Conservation (phyloP, 2,797 vertebrate species). For the Rhynchotus rufescens region DNA sequence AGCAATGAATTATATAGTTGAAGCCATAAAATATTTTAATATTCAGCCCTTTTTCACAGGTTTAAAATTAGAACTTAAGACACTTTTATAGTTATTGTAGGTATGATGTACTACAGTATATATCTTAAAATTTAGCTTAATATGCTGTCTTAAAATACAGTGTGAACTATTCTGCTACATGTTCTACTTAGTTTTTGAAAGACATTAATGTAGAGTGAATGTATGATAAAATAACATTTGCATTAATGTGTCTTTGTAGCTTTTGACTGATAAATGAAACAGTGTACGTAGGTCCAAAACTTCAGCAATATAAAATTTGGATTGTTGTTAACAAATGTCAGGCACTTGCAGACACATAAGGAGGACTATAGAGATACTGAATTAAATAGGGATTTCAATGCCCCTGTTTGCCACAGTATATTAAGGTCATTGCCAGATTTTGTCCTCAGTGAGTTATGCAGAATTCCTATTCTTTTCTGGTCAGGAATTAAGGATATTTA, state of each 20-base stretch:
- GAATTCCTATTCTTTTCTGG: neutral
- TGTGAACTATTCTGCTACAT: neutral
- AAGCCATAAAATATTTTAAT: neutral
- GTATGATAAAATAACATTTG: neutral
- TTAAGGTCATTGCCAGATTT: neutral
- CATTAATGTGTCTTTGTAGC: neutral
- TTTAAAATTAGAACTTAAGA: neutral
- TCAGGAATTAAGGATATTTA: neutral
- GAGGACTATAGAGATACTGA: neutral
- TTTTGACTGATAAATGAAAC: neutral
- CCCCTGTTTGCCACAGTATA: neutral
- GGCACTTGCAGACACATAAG: accelerated
- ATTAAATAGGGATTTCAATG: neutral
- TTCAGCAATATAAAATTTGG: neutral
- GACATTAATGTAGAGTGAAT: neutral
- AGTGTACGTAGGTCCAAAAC: neutral
- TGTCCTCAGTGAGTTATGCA: neutral
- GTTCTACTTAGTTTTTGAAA: neutral
- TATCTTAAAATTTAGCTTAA: neutral
- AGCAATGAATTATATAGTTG: neutral
- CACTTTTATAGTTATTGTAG: neutral
- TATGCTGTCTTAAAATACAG: neutral
- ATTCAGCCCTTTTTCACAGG: neutral
- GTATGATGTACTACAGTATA: neutral
- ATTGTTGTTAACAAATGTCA: neutral